phyloP scores from a whole-genome alignment of 1,140 invertebrate species.

The Stratiolaelaps scimitus region DNA sequence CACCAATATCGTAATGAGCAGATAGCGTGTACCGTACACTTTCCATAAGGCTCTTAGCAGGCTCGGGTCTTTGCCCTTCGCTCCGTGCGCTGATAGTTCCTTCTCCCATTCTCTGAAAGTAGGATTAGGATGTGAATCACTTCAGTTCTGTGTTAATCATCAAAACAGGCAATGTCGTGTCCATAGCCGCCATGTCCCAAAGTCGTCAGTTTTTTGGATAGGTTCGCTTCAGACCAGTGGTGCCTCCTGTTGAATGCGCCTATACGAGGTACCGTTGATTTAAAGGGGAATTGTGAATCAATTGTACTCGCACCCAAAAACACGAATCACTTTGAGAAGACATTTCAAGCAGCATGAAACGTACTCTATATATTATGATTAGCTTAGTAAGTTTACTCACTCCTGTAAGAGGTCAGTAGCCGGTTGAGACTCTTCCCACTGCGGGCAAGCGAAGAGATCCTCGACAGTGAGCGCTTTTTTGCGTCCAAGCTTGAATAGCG shows the following conservation, averaged over 20 bases:
- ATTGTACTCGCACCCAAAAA: too few relatives aligned
- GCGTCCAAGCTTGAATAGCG: not conserved
- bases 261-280: too few relatives aligned
- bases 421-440: conserved; percentile 22
- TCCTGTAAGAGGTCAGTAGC: conserved; percentile 9
- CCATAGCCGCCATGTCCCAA: too few relatives aligned
- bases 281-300: too few relatives aligned
- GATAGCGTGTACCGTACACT: conserved; percentile 6
- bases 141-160: too few relatives aligned
- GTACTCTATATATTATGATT: not conserved
- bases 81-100: not conserved
- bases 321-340: not conserved
- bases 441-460: conserved; percentile 18
- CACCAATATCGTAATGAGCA: conserved; percentile 29
- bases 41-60: not conserved
- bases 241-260: too few relatives aligned
- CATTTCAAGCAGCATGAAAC: not conserved
- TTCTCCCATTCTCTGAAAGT: conserved; percentile 23
- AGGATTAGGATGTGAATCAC: too few relatives aligned
- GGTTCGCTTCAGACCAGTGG: too few relatives aligned
- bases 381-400: not conserved
- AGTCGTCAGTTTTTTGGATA: too few relatives aligned
- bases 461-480: not conserved
- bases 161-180: too few relatives aligned
- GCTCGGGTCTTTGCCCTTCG: not conserved